Base-by-base conservation (phyloP, 1,140 invertebrate genomes). In the Conus ventricosus region DNA sequence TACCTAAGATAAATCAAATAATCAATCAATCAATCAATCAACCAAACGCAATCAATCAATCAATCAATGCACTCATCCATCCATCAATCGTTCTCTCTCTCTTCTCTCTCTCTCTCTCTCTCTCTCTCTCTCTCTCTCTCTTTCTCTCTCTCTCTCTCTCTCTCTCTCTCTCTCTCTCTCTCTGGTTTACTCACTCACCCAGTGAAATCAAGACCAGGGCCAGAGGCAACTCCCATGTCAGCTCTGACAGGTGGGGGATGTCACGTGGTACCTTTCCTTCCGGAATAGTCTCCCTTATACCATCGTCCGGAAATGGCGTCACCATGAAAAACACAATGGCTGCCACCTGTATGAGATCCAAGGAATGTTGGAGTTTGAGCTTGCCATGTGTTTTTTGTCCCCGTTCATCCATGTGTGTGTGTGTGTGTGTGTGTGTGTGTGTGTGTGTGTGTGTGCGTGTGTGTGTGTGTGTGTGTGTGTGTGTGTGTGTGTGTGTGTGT, bases 191-290 rank as follows among this genome's bases (percentile, higher is more conserved):
- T 81, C 27, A n/a, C 81, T 83, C 81, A 87, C 85, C 85, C 55
- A 98, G 96, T 7, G 98, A 99, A 57, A 98, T 97, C 82, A 98
- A 96, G 53, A 99, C 95, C 10, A 98, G 96, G 1, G 98, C 96
- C 0, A 98, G 95, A 0, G 98, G 98, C 86, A 99, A 97, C 8
- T 98, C 96, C 98, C 98, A 99, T 23, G 88, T 88, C 7, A 89
- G 87, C 23, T 87, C 55, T 5, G 63, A 54, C 27, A 89, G 85
- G 57, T 88, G 81, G 7, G 87, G 78, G 10, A 83, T 60, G 4
- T 63, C 25, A 60, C 71, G 23, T 71, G 27, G 27, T 23, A 81
- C 53, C 17, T 76, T 27, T 20, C 57, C 63, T 39, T 83, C 87
- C n/a, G 63, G 76, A 53, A 87, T 55, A 23, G 85, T 87, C 13